A percentile compares a stretch with the other conserved stretches of the same genome.
phyloP scores from a whole-genome alignment of 92 coral and sea anemone genomes.

The Hydrozoanthus gracilis region DNA sequence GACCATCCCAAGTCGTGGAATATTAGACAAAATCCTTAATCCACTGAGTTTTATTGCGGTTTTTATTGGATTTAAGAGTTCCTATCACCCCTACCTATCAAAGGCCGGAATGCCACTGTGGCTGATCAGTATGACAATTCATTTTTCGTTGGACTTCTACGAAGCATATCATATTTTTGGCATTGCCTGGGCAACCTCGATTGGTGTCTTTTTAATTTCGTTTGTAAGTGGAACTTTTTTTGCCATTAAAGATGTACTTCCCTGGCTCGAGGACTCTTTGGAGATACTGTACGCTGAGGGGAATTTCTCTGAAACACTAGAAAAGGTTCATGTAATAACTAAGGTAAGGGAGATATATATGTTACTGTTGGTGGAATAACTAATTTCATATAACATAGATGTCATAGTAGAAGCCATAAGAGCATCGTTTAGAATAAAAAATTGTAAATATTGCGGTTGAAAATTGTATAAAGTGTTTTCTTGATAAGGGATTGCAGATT shows the following conservation, averaged over 20 bases:
- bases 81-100: constrained; percentile 67
- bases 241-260: constrained; percentile 76
- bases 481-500: not conserved
- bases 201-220: constrained; percentile 83
- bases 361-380: too few relatives aligned
- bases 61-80: constrained; percentile 84
- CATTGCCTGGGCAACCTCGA: constrained; percentile 96
- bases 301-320: constrained; percentile 83
- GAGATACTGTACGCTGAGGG: constrained; percentile 89
- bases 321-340: constrained; percentile 67
- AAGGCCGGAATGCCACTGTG: constrained; percentile 76
- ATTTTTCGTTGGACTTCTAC: constrained; percentile 93
- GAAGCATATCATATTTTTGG: constrained; percentile 92
- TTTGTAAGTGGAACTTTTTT: constrained; percentile 80
- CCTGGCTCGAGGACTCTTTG: constrained; percentile 89
- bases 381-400: not conserved
- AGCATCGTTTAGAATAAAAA: not conserved
- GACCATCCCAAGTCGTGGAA: constrained; percentile 57
- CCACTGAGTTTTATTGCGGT: constrained; percentile 83
- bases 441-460: not conserved
- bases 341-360: constrained; percentile 58
- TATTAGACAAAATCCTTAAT: constrained; percentile 61
- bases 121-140: constrained; percentile 74
- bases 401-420: not conserved
- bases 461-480: not conserved